Evolutionary conservation across 2,797 vertebrate species (phyloP).

Genomic region (Paramormyrops hopkinsi): DNA sequence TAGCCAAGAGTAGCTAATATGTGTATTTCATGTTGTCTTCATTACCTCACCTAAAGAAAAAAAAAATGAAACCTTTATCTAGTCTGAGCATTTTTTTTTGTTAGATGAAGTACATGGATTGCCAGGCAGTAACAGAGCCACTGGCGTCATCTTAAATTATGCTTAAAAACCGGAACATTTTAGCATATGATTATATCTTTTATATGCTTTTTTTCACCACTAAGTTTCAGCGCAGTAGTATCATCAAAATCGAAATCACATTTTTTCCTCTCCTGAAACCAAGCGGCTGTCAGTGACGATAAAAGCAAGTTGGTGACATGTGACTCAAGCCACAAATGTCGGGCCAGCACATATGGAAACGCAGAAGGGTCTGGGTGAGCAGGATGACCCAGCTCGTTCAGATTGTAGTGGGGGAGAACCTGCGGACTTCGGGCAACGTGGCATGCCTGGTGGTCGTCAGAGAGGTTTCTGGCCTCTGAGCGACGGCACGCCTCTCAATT

Average conservation of each 20-base stretch:
- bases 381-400: too few species aligned
- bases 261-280: background rate
- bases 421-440: background rate
- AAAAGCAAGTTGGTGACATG: background rate
- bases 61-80: background rate
- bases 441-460: background rate
- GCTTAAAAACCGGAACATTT: background rate
- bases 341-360: conserved; percentile 20
- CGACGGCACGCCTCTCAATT: conserved; percentile 59
- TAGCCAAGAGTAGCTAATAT: background rate
- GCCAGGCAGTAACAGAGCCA: background rate
- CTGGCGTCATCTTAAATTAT: background rate
- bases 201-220: background rate
- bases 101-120: background rate
- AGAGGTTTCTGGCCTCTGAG: conserved; percentile 40
- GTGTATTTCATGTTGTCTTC: background rate
- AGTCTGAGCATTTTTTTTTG: background rate
- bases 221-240: background rate
- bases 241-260: background rate
- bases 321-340: conserved; percentile 25
- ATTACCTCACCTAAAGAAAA: background rate
- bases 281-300: background rate
- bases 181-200: background rate
- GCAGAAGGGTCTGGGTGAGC: background rate
- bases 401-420: background rate